Evolutionary conservation across 2,113 vertebrate genomes (phyloP), one percentile per base, ranked within the genome.

Genomic region (Pandion haliaetus): DNA sequence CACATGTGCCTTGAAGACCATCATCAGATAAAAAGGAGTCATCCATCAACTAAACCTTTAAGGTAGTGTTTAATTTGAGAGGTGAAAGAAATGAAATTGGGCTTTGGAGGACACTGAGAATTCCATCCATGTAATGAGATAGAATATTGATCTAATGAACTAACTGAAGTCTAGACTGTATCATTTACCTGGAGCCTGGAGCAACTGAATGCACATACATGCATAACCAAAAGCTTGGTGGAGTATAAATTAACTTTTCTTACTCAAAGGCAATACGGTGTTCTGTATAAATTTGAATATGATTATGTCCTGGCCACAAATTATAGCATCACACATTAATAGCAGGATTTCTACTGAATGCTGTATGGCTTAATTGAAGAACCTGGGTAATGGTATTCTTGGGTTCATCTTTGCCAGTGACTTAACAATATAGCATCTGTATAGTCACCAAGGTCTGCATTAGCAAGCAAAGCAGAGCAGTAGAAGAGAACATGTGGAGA

Each of bases 61-160:
- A 98, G 95, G 80, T 95, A 97, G 86, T 94, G 96, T 97, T 97
- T 97, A 95, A 97, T 97, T 93, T 96, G 95, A 97, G 95, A 97
- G 97, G 95, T 93, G 80, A 92, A 88, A 96, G 93, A 97, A 98
- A 96, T 97, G 73, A 96, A 97, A 97, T 97, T 94, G 95, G 91
- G 96, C 84, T 96, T 93, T 88, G 91, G 97, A 98, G 89, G 89
- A 81, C 86, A 96, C 89, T 50, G 59, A 1, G 1, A 96, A 95
- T 97, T 82, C 93, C 44, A 85, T 38, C 63, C 91, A 93, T 71
- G 76, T 95, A 97, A 96, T 96, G 67, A 97, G 78, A 97, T 89
- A 88, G 97, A 97, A 96, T 95, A 95, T 69, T 93, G 97, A 94
- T 97, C 95, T 96, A 90, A 97, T 91, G 95, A 91, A 91, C 83